A percentile compares a stretch with the other conserved stretches of the same genome.
These are phyloP conservation scores for Pseudomyrmex concolor DNA, from an alignment of 1,140 invertebrate species.

Conservation along the genomic window DNA sequence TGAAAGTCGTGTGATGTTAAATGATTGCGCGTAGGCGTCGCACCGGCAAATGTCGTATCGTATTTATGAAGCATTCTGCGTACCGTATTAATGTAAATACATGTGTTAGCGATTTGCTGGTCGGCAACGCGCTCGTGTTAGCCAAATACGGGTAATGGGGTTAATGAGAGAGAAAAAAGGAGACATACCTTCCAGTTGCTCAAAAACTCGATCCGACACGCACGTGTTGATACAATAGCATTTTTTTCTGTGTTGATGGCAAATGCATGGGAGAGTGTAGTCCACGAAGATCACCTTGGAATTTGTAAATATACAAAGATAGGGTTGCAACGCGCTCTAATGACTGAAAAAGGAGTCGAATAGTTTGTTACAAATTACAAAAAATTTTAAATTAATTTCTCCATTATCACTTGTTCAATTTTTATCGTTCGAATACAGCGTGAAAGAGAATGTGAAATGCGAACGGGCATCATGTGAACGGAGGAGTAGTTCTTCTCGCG, in stretches of 20 bases:
- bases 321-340: too few species aligned
- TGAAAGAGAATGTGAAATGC: conserved; percentile 50
- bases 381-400: neutral
- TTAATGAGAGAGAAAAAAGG: conserved; percentile 63
- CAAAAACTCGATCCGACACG: conserved; percentile 63
- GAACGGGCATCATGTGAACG: neutral
- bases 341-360: too few species aligned
- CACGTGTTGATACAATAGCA: too few species aligned
- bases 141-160: conserved; percentile 70
- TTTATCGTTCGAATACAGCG: neutral
- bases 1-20: conserved; percentile 1
- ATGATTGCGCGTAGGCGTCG: conserved; percentile 18
- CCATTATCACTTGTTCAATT: neutral
- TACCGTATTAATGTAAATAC: conserved; percentile 64
- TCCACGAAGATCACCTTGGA: too few species aligned
- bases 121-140: conserved; percentile 26
- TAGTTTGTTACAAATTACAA: neutral
- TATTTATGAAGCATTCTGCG: conserved; percentile 16
- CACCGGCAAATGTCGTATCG: neutral
- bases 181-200: conserved; percentile 53
- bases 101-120: conserved; percentile 61
- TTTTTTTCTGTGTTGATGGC: too few species aligned
- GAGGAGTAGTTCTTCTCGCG: neutral
- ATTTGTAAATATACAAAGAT: too few species aligned
- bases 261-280: too few species aligned